Evolutionary conservation across 92 coral and sea anemone species (phyloP), one percentile per base, ranked within the genome.

Genomic region (Porites rus): DNA sequence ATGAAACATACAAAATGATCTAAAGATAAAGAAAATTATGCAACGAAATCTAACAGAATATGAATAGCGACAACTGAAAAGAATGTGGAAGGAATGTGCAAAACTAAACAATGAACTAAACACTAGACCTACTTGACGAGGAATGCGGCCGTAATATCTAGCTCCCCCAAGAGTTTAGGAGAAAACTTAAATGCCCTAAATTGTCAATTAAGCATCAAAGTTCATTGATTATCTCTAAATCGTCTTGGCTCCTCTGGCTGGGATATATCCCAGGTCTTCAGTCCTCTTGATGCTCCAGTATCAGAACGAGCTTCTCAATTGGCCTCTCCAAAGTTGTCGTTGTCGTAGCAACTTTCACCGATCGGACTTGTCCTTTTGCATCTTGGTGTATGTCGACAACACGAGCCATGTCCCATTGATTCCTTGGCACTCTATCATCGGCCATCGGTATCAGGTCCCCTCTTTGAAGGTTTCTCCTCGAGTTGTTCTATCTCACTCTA

Each of bases 171-270:
- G 54, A 46, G 54, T 71, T 71, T 71, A 7, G 7, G 7, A 8
- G 24, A 71, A 21, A 7, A 71, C 75, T 22, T 52, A 24, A 3
- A 22, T 18, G 69, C 19, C 19, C 75, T 8, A 24, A 17, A 25
- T 21, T 28, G 46, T 8, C 10, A 5, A 52, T 12, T 52, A 52
- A 52, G 7, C 58, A 6, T 52, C 10, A 52, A 52, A 52, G 13
- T 10, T 24, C 51, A 10, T 52, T 52, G n/a, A 10, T 10, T 2
- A 19, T 2, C 19, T 74, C 64, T 71, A 8, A 6, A 3, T 20
- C 25, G n/a, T 8, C 9, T 11, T 74, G 79, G 62, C 63, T 74
- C 65, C 79, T 74, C 65, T 52, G 63, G 79, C 58, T 50, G 51
- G 79, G 28, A 8, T 74, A 17, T 24, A 6, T 17, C 58, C 38